Conservation (phyloP, 1,140 invertebrate genomes). For the Luehdorfia chinensis region DNA sequence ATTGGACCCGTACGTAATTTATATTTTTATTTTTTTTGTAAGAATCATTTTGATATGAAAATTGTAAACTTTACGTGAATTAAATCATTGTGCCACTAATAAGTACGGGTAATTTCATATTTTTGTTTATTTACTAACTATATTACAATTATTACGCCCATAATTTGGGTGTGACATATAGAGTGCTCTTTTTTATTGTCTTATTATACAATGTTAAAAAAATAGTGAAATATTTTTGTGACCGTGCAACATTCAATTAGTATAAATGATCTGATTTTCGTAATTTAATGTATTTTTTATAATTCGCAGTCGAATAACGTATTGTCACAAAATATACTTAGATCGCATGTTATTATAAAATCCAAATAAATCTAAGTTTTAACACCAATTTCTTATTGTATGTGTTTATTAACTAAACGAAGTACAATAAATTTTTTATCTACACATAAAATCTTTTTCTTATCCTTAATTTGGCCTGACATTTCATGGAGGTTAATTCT, state of each 20-base stretch:
- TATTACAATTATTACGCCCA: constrained; percentile 17
- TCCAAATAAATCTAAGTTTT: constrained; percentile 45
- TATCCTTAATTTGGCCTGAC: not conserved
- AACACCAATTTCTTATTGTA: constrained; percentile 62
- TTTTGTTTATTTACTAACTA: constrained; percentile 33
- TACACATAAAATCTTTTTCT: constrained; percentile 28
- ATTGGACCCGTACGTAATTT: constrained; percentile 48
- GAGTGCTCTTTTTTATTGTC: not conserved
- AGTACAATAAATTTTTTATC: constrained; percentile 65
- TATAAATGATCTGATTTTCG: constrained; percentile 28
- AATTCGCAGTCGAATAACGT: constrained; percentile 30
- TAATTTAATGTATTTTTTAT: constrained; percentile 21
- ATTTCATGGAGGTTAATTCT: too few species aligned
- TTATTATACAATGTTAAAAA: not conserved
- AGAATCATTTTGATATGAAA: constrained; percentile 9
- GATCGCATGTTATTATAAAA: constrained; percentile 37
- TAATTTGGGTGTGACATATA: not conserved
- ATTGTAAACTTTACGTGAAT: constrained; percentile 25
- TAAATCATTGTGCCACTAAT: constrained; percentile 52
- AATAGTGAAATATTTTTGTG: not conserved
- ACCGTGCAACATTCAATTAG: too few species aligned
- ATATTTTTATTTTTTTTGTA: constrained; percentile 25
- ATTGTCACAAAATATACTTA: constrained; percentile 48
- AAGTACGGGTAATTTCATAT: constrained; percentile 59
- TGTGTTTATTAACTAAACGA: constrained; percentile 62